Evolutionary conservation across 1,140 invertebrate genomes (phyloP).

Genomic region (Drosophila lowei): DNA sequence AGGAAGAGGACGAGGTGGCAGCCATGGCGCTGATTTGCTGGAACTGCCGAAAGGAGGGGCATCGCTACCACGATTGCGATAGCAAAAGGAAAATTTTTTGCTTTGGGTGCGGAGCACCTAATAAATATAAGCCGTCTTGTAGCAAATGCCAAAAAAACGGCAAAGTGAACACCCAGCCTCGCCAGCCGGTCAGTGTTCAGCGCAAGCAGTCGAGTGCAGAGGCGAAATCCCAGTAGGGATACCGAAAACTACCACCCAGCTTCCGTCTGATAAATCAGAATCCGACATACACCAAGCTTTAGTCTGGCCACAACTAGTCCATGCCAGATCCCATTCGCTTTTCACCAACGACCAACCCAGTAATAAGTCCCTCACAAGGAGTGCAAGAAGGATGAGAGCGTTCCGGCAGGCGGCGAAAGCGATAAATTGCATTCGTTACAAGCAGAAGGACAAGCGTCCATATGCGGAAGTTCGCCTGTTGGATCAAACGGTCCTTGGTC

Average conservation of each 20-base stretch:
- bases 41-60: slow-evolving; percentile 26
- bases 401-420: background rate
- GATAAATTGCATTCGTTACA: no score
- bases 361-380: background rate
- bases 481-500: no score
- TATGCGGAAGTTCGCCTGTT: no score
- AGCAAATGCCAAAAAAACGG: slow-evolving; percentile 13
- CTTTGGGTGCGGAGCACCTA: background rate
- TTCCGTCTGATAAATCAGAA: background rate
- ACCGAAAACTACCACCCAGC: background rate
- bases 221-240: no score
- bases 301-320: no score
- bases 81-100: slow-evolving; percentile 8
- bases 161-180: slow-evolving; percentile 5
- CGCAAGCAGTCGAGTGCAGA: background rate
- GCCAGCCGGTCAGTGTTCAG: background rate
- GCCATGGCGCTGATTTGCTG: slow-evolving; percentile 13
- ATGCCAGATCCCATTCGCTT: no score
- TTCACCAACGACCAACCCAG: no score
- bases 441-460: no score
- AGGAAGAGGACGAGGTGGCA: background rate
- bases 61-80: slow-evolving; percentile 22
- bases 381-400: background rate
- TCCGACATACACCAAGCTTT: no score
- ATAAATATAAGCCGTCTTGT: slow-evolving; percentile 16